Base-by-base conservation (phyloP, 2,888 invertebrate genomes). In the Congeria kusceri region DNA sequence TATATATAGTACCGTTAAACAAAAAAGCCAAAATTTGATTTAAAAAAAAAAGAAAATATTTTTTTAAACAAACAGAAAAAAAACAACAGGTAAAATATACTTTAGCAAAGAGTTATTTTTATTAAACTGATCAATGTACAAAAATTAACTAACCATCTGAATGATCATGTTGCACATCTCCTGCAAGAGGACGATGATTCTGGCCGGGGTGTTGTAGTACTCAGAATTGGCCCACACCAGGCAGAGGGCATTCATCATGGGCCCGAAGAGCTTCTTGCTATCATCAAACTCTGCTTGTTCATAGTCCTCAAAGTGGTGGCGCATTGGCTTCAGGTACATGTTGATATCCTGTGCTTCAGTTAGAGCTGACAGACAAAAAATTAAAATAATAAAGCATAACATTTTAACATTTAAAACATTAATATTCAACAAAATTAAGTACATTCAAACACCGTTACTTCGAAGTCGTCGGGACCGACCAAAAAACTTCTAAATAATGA, bases 341-440 rank as follows among this genome's bases (percentile, higher is more conserved):
- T 96, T 96, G 85, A 98, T 97, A 93, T 98, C 98, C 90, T 96
- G 96, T 13, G 98, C 97, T 94, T 99, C 98, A 0, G 97, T 96
- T 81, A 98, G 94, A 57, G 98, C 97, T 95, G 95, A 27, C 20
- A 44, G 13, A 67, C 1, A 46, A 63, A 29, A 64, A 5, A 56
- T 7, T 11, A 56, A 5, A 56, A 56, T 25, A 56, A 56, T 23
- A 7, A 46, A 56, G 20, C 5, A 56, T n/a, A 56, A 11, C 5
- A n/a, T 25, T 56, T 56, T 25, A 7, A 56, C 1, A 56, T 56
- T 18, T 15, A 25, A 18, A 39, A 1, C 39, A 39, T 39, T n/a
- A n/a, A n/a, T n/a, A n/a, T n/a, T n/a, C n/a, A n/a, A n/a, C n/a
- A n/a, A n/a, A n/a, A n/a, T n/a, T n/a, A n/a, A n/a, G n/a, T n/a